A percentile compares a stretch with the other conserved stretches of the same genome.
These are phyloP conservation scores for Brachionus rotundiformis DNA, from an alignment of 1,140 invertebrate genomes.

Conservation along the genomic window DNA sequence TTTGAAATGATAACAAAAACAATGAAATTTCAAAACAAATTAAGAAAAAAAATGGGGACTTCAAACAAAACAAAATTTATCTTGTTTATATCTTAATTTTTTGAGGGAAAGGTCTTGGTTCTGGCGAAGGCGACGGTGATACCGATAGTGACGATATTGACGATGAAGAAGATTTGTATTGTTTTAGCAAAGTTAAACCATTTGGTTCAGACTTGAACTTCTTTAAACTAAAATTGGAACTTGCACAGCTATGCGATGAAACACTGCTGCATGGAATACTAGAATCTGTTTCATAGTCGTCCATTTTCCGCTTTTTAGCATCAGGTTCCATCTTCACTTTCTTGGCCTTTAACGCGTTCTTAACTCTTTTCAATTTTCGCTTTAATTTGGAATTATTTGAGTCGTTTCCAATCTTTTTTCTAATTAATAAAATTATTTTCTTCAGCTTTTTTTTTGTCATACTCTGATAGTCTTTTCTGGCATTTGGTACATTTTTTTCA, in stretches of 20 bases:
- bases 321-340: background rate
- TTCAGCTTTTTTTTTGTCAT: background rate
- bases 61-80: background rate
- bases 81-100: background rate
- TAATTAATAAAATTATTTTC: background rate
- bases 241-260: background rate
- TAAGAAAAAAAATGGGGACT: background rate
- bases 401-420: background rate
- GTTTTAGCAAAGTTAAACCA: constrained; percentile 20
- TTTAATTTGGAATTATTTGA: background rate
- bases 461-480: background rate
- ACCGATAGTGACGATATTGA: background rate
- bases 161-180: constrained; percentile 20
- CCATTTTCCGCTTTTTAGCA: background rate
- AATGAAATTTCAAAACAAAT: no score
- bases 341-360: background rate
- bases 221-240: background rate
- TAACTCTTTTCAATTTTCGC: constrained; percentile 24
- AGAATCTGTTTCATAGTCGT: constrained; percentile 5
- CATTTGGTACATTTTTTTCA: background rate
- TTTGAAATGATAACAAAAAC: background rate
- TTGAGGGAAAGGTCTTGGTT: background rate
- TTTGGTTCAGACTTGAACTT: constrained; percentile 21
- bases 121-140: constrained; percentile 27
- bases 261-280: background rate